Conservation (phyloP, 2,797 vertebrate species). For the Oreonectes daqikongensis region DNA sequence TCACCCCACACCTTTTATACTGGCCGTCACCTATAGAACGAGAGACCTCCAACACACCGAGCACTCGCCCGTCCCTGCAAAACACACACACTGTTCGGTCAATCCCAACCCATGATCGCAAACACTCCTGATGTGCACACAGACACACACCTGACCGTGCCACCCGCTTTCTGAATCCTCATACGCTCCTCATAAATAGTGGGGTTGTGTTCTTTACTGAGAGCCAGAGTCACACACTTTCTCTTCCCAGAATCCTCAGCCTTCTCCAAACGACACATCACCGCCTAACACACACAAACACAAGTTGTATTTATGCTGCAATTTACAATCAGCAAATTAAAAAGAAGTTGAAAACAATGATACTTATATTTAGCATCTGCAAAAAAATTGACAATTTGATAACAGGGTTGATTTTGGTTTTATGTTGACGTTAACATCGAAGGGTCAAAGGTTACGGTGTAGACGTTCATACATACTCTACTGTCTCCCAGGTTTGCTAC, state of each 20-base stretch:
- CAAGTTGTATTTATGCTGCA: background rate
- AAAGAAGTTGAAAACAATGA: background rate
- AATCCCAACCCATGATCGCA: background rate
- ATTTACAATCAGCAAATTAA: background rate
- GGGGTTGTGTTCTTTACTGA: slow-evolving; percentile 95
- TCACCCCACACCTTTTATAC: slow-evolving; percentile 94
- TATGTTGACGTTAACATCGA: background rate
- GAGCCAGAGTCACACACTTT: slow-evolving; percentile 81
- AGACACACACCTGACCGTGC: slow-evolving; percentile 85
- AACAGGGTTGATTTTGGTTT: background rate
- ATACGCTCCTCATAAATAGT: slow-evolving; percentile 95
- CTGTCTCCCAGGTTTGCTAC: slow-evolving; percentile 96
- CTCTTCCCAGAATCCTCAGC: slow-evolving; percentile 75
- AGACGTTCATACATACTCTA: slow-evolving; percentile 75
- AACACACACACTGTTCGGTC: background rate
- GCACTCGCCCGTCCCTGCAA: slow-evolving; percentile 87
- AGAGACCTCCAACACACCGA: slow-evolving; percentile 93
- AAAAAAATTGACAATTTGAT: no score
- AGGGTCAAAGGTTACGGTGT: background rate
- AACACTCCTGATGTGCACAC: background rate
- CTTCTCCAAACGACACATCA: slow-evolving; percentile 87
- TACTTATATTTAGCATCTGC: background rate
- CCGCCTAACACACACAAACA: slow-evolving; percentile 75
- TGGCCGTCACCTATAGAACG: slow-evolving; percentile 96
- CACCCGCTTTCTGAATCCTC: slow-evolving; percentile 95